Evolutionary conservation across 2,888 invertebrate genomes (phyloP).

Genomic region (Xestobium rufovillosum): DNA sequence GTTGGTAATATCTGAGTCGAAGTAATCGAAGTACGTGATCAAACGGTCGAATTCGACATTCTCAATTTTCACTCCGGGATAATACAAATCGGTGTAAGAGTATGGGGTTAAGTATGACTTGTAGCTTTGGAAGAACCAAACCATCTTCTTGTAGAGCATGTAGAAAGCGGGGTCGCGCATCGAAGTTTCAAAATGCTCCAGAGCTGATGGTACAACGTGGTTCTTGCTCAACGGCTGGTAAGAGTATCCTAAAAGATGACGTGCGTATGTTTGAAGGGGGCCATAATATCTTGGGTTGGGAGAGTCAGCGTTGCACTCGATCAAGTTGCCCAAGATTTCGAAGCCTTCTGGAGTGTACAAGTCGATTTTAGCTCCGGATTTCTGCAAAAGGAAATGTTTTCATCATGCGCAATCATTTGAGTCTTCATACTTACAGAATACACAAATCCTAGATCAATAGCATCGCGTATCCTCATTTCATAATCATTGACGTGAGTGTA

Average conservation of each 20-base stretch:
- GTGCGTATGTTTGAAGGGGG: background rate
- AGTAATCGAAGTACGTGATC: conserved; percentile 61
- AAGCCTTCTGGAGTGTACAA: background rate
- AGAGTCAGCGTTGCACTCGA: conserved; percentile 4
- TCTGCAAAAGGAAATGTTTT: no score
- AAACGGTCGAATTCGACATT: conserved; percentile 58
- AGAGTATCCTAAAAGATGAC: background rate
- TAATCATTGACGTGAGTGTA: conserved; percentile 40
- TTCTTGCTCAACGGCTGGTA: conserved; percentile 19
- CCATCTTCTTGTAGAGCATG: conserved; percentile 55
- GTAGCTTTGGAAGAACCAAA: conserved; percentile 53
- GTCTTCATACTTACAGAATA: conserved; percentile 29
- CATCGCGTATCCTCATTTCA: conserved; percentile 51
- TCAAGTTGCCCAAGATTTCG: background rate
- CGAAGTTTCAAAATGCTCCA: conserved; percentile 59
- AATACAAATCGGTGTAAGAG: conserved; percentile 20
- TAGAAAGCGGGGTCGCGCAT: conserved; percentile 65
- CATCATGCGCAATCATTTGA: no score
- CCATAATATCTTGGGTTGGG: conserved; percentile 1
- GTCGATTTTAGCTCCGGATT: background rate
- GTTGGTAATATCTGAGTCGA: conserved; percentile 54
- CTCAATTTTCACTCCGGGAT: conserved; percentile 29
- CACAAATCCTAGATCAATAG: conserved; percentile 50
- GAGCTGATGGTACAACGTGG: conserved; percentile 50
- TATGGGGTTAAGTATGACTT: conserved; percentile 53